Evolutionary conservation across 2,797 vertebrate genomes (phyloP), one percentile per base, ranked within the genome.

Genomic region (Sebastes glaucus): DNA sequence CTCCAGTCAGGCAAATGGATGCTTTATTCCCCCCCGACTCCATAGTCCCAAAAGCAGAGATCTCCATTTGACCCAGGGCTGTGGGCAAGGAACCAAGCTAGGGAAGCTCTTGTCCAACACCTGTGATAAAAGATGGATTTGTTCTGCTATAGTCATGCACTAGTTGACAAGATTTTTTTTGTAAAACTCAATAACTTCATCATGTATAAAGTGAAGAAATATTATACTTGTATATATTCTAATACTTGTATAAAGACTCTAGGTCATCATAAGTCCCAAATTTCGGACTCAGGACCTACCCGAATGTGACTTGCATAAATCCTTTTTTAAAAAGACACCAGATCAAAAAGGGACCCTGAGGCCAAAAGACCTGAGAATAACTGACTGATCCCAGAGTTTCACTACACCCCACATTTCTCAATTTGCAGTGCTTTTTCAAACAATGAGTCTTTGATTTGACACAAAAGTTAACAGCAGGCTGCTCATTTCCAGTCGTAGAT

Each of bases 1-100:
- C 86, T 83, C 28, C 72, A 86, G 84, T 84, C 90, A 88, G 86
- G 78, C 77, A 91, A 89, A 91, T 81, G 86, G 88, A 93, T 63
- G 69, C 78, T 72, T 81, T 83, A 85, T 77, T 87, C 82, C 88
- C 89, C 82, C 57, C 42, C 68, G 83, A 86, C 67, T 72, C 71
- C 57, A 60, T 65, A 79, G 65, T 83, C 86, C 79, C 85, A 68
- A 28, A 27, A 82, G 66, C 67, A 71, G 35, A 72, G 52, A 69
- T 70, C 61, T 60, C 67, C 27, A 77, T 90, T 78, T 90, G 84
- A 92, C 82, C 87, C 69, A 2, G 23, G 74, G 69, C 76, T 74
- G 65, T 53, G 60, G 73, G 61, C 46, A 76, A 67, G 30, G 64
- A 87, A 56, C 67, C 64, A 30, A 65, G 14, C 67, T 16, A 59